Evolutionary conservation across 2,797 vertebrate genomes (phyloP).

Genomic region (Sebastes hubbsi): DNA sequence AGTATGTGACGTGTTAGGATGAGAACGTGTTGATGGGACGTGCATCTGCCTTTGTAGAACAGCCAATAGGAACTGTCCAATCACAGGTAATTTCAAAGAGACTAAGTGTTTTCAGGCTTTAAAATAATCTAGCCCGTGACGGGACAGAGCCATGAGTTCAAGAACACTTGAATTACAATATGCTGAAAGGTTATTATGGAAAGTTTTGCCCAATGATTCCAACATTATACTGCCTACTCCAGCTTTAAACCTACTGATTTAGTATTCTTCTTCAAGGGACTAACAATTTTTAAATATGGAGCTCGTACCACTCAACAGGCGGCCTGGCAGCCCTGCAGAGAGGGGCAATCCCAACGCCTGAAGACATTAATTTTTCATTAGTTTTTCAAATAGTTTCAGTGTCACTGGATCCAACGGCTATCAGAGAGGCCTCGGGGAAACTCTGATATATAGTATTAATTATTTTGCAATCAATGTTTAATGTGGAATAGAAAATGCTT

Average conservation of each 20-base stretch:
- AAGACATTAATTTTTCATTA: constrained; percentile 51
- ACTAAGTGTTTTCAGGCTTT: too few relatives aligned
- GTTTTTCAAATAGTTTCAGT: constrained; percentile 17
- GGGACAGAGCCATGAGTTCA: not conserved
- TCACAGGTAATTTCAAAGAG: too few relatives aligned
- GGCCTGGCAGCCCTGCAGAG: constrained; percentile 32
- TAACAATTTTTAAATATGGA: constrained; percentile 21
- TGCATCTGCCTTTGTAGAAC: too few relatives aligned
- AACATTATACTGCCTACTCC: not conserved
- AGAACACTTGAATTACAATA: not conserved
- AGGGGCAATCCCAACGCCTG: constrained; percentile 1
- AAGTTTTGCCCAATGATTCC: not conserved
- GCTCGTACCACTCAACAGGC: constrained; percentile 2
- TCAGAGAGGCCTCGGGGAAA: constrained; percentile 23
- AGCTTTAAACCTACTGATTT: not conserved
- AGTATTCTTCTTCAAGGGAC: not conserved
- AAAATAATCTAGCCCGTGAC: too few relatives aligned
- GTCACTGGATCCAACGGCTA: constrained; percentile 24
- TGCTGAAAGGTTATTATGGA: not conserved
- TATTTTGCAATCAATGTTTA: constrained; percentile 47
- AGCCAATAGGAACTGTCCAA: too few relatives aligned
- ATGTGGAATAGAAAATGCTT: constrained; percentile 40
- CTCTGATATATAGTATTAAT: constrained; percentile 52
- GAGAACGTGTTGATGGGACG: not conserved
- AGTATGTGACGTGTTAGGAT: not conserved